A percentile compares a stretch with the other conserved stretches of the same genome.
Evolutionary conservation across 2,888 invertebrate genomes (phyloP).

Genomic region (Acronicta psi): DNA sequence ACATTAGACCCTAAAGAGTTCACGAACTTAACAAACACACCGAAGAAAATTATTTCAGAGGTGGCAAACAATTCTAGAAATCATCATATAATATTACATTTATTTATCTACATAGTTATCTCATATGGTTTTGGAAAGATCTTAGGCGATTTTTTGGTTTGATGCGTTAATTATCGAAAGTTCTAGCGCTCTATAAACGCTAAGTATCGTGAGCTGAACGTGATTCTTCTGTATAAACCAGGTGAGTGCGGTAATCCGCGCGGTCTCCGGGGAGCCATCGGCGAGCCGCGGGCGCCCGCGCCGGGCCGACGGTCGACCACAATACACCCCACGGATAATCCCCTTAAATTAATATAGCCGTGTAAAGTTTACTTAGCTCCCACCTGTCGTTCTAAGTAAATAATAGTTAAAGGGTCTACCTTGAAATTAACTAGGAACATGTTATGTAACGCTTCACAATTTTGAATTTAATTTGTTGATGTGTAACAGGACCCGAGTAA

Average conservation of each 20-base stretch:
- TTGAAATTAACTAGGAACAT: slow-evolving; percentile 27
- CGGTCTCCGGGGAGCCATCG: slow-evolving; percentile 35
- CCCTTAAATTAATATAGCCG: slow-evolving; percentile 31
- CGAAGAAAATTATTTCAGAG: too few species aligned
- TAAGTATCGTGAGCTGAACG: neutral
- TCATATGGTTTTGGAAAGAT: too few species aligned
- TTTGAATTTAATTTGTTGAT: too few species aligned
- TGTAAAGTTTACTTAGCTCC: slow-evolving; percentile 23
- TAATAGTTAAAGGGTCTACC: slow-evolving; percentile 22
- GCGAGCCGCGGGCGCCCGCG: slow-evolving; percentile 17
- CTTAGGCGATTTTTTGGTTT: too few species aligned
- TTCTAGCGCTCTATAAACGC: too few species aligned
- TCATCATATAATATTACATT: too few species aligned
- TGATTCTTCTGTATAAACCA: slow-evolving; percentile 8
- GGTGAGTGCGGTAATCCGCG: slow-evolving; percentile 16
- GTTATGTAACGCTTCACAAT: neutral
- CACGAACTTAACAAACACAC: too few species aligned
- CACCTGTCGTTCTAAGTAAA: slow-evolving; percentile 35
- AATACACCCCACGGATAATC: slow-evolving; percentile 28
- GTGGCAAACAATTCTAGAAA: too few species aligned
- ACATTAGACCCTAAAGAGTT: neutral
- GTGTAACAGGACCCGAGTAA: too few species aligned
- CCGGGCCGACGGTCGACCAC: slow-evolving; percentile 5
- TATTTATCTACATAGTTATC: too few species aligned
- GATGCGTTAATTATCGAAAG: too few species aligned